Evolutionary conservation across 2,797 vertebrate genomes (phyloP).

Genomic region (Thalassophryne amazonica): DNA sequence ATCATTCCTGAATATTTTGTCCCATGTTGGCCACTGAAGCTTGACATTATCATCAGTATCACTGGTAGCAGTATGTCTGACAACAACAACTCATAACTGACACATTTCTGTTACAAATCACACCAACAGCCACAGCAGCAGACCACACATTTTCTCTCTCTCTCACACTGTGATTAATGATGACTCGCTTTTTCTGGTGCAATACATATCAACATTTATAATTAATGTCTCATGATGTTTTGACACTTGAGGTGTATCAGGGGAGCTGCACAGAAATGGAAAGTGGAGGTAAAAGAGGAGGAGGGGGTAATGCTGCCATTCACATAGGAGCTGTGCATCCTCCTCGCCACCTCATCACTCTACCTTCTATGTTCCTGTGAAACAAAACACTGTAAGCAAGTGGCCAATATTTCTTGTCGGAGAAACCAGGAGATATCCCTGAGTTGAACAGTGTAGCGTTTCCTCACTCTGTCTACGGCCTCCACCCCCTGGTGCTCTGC

Average conservation of each 20-base stretch:
- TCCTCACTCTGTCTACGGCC: slow-evolving; percentile 2
- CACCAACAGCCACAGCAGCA: neutral
- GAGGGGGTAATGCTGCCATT: slow-evolving; percentile 1
- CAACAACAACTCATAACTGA: too few relatives aligned
- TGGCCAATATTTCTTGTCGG: neutral
- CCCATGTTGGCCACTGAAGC: too few relatives aligned
- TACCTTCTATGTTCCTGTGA: neutral
- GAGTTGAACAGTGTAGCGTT: slow-evolving; percentile 1
- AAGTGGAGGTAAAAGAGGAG: slow-evolving; percentile 35
- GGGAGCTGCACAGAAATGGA: slow-evolving; percentile 50
- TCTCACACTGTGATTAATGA: too few relatives aligned
- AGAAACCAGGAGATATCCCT: neutral
- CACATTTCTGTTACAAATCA: slow-evolving; percentile 16
- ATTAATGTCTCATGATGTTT: slow-evolving; percentile 59
- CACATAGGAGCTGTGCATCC: neutral
- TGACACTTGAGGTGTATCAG: slow-evolving; percentile 45
- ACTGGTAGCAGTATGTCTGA: neutral
- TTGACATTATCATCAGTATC: slow-evolving; percentile 3
- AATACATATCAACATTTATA: slow-evolving; percentile 49
- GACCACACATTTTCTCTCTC: slow-evolving; percentile 4
- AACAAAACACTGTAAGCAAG: neutral
- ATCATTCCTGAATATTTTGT: too few relatives aligned
- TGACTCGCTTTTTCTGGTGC: slow-evolving; percentile 23
- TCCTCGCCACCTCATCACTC: neutral
- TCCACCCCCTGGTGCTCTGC: slow-evolving; percentile 26